Percentiles rank a stretch among this genome's conserved stretches.
Evolutionary conservation across 2,888 invertebrate species (phyloP).

Genomic region (Augochlorella aurata): DNA sequence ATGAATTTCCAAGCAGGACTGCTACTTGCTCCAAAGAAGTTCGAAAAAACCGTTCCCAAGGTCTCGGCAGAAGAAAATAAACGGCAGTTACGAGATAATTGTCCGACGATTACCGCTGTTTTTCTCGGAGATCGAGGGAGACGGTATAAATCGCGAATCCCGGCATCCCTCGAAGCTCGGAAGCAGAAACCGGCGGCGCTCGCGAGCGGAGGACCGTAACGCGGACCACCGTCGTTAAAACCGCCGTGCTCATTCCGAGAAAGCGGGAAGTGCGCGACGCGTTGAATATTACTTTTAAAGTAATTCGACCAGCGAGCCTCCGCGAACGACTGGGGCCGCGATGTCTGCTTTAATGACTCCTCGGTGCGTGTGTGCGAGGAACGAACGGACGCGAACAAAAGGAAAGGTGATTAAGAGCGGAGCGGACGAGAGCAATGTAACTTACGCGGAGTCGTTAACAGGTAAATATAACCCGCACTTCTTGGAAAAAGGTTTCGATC

Average conservation of each 20-base stretch:
- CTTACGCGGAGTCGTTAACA: not conserved
- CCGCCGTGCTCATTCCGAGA: not conserved
- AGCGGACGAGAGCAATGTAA: not conserved
- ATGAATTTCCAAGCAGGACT: not conserved
- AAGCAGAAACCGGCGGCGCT: not conserved
- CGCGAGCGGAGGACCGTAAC: not conserved
- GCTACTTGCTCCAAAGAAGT: not conserved
- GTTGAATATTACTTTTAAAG: conserved; percentile 13
- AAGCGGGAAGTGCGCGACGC: not conserved
- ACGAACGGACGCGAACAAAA: not conserved
- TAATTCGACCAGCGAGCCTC: not conserved
- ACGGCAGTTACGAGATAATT: not conserved
- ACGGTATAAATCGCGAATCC: not conserved
- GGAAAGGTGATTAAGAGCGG: conserved; percentile 1
- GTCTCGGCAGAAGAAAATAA: no score
- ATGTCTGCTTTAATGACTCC: conserved; percentile 6
- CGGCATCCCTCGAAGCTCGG: not conserved
- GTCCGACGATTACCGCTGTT: not conserved
- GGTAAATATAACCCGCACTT: not conserved
- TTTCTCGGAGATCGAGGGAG: not conserved
- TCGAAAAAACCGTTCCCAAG: not conserved
- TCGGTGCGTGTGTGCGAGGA: not conserved
- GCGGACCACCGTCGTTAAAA: not conserved
- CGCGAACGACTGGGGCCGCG: not conserved
- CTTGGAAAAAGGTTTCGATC: conserved; percentile 1